Base-by-base conservation (phyloP, 64 coral and sea anemone species). In the Montipora capricornis region DNA sequence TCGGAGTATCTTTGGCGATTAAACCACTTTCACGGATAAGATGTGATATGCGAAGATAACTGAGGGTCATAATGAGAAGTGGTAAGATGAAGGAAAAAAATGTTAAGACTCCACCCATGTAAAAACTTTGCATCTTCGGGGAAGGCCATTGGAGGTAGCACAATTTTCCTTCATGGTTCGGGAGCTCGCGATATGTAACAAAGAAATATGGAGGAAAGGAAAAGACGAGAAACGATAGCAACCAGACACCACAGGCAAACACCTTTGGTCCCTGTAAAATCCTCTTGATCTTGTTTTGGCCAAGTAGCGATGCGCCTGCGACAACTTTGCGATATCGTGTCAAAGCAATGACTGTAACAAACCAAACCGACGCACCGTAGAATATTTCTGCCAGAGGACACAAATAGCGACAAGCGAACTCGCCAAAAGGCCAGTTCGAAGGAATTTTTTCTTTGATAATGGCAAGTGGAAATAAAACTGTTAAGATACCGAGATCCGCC, bases 321-420 rank as follows among this genome's bases (percentile, higher is more conserved):
- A 85, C 37, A 13, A 90, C 84, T 50, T 77, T 90, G 0, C 80
- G 70, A 20, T 95, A 86, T 12, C 93, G 93, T 8, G 90, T 67
- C 12, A 90, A 59, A 14, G 93, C 93, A n/a, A 95, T 86, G 0
- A 90, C 88, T 4, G 88, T 59, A 16, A 90, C 90, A 14, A 80
- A 95, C 88, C 93, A 90, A 12, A 95, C 89, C 0, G 93, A 95
- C 1, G 93, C 93, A 3, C 93, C 93, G 45, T 84, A 83, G 16
- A 90, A 87, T 12, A 90, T 79, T 17, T 95, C 93, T 6, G 93
- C 81, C 15, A 90, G 20, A 0, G 93, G 93, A 68, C 90, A 90
- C 46, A 95, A 13, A 15, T 85, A 95, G 6, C 77, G 73, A 20
- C 93, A 95, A 45, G 22, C 75, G 57, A 86, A 85, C 24, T 53